phyloP scores from a whole-genome alignment of 1,140 invertebrate genomes.

The Dendroctonus ponderosae region DNA sequence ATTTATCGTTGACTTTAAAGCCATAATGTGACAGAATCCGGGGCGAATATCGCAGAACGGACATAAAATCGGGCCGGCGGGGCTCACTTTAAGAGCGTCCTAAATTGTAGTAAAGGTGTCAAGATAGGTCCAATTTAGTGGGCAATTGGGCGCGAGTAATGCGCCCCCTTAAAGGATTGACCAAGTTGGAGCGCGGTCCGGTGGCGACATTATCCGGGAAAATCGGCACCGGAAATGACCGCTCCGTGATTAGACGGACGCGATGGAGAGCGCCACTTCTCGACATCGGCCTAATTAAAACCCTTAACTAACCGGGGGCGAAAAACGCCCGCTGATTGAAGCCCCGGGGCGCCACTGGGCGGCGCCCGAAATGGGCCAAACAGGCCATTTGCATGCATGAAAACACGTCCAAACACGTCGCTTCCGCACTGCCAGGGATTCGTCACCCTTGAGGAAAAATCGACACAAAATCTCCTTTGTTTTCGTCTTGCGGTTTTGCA shows the following conservation, averaged over 20 bases:
- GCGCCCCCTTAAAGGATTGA: slow-evolving; percentile 50
- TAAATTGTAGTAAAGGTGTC: slow-evolving; percentile 49
- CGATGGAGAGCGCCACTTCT: slow-evolving; percentile 18
- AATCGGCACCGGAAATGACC: slow-evolving; percentile 42
- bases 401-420: too few relatives aligned
- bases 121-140: slow-evolving; percentile 52
- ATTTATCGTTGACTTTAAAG: slow-evolving; percentile 27
- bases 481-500: too few relatives aligned
- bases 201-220: slow-evolving; percentile 46
- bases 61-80: slow-evolving; percentile 28
- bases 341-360: too few relatives aligned
- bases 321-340: too few relatives aligned
- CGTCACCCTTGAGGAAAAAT: too few relatives aligned
- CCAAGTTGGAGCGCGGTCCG: slow-evolving; percentile 45
- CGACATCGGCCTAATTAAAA: slow-evolving; percentile 38
- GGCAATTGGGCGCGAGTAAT: slow-evolving; percentile 51
- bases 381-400: too few relatives aligned
- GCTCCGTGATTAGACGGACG: slow-evolving; percentile 35
- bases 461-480: too few relatives aligned
- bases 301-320: slow-evolving; percentile 31
- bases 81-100: slow-evolving; percentile 36
- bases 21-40: slow-evolving; percentile 23
- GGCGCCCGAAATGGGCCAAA: too few relatives aligned
- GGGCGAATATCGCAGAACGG: slow-evolving; percentile 23
- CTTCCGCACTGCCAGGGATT: too few relatives aligned